Evolutionary conservation across 2,113 vertebrate species (phyloP).

Genomic region (Tragelaphus scriptus): DNA sequence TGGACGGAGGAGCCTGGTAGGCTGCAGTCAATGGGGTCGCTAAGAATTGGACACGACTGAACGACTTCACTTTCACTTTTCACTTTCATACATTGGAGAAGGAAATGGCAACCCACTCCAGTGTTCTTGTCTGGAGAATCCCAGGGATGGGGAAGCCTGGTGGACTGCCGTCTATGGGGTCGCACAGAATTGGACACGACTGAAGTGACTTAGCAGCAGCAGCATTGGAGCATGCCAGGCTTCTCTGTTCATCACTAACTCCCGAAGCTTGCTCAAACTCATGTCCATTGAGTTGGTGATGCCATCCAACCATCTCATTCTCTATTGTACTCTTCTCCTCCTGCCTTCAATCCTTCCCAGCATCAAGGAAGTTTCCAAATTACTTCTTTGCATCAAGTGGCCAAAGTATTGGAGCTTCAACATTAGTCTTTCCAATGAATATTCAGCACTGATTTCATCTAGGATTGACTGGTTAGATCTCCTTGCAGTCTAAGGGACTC

Average conservation of each 20-base stretch:
- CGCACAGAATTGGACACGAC: no score
- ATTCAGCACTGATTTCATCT: not conserved
- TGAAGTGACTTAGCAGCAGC: no score
- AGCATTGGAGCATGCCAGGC: not conserved
- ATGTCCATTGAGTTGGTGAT: not conserved
- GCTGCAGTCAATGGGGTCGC: no score
- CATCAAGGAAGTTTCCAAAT: not conserved
- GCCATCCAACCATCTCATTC: not conserved
- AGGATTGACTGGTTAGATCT: not conserved
- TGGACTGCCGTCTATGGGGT: no score
- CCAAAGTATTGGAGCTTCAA: not conserved
- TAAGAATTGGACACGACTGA: no score
- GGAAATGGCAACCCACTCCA: no score
- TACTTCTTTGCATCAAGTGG: not conserved
- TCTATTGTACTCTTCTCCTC: not conserved
- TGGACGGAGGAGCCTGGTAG: not conserved
- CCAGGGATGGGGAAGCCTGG: no score
- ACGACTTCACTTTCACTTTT: no score
- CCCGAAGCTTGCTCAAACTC: not conserved
- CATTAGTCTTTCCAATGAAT: not conserved
- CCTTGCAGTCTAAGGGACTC: not conserved
- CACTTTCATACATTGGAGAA: no score
- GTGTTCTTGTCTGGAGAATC: no score
- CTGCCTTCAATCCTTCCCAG: not conserved
- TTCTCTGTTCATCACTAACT: not conserved